Evolutionary conservation across 1,140 invertebrate species (phyloP).

Genomic region (Babylonia areolata): DNA sequence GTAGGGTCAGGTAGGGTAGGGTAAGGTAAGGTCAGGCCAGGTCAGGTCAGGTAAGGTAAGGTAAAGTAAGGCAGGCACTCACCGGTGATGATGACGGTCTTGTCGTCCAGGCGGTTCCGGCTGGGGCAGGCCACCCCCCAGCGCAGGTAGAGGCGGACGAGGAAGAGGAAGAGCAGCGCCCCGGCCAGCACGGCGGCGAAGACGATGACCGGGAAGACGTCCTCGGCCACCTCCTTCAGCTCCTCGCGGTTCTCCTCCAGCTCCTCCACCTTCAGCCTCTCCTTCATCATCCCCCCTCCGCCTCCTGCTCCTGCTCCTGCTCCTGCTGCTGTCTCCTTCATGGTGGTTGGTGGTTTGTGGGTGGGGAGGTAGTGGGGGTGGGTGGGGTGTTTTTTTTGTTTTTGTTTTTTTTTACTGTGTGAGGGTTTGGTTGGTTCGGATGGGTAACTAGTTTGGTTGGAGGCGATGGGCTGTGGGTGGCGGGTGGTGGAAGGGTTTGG

Average conservation of each 20-base stretch:
- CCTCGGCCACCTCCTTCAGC: conserved; percentile 51
- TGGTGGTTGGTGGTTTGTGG: no score
- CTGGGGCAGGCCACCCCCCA: conserved; percentile 58
- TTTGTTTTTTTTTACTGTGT: no score
- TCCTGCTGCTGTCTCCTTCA: neutral
- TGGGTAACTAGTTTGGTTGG: no score
- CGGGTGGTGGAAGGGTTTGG: no score
- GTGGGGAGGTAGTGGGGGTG: no score
- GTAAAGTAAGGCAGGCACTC: neutral
- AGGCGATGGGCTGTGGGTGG: no score
- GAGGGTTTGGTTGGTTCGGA: no score
- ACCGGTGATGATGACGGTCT: conserved; percentile 71
- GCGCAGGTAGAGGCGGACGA: conserved; percentile 61
- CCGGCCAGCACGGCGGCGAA: conserved; percentile 53
- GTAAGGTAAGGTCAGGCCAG: neutral
- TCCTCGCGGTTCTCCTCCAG: conserved; percentile 55
- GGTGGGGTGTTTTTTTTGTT: no score
- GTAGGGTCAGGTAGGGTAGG: neutral
- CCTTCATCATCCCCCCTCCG: no score
- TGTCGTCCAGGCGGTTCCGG: conserved; percentile 64
- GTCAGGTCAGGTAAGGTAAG: neutral
- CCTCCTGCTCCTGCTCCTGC: neutral
- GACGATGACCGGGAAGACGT: conserved; percentile 51
- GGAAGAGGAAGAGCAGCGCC: conserved; percentile 58
- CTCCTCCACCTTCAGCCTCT: conserved; percentile 51